Percentiles rank a stretch among this genome's conserved stretches.
Evolutionary conservation across 2,888 invertebrate species (phyloP).

Genomic region (Thalpophila matura): DNA sequence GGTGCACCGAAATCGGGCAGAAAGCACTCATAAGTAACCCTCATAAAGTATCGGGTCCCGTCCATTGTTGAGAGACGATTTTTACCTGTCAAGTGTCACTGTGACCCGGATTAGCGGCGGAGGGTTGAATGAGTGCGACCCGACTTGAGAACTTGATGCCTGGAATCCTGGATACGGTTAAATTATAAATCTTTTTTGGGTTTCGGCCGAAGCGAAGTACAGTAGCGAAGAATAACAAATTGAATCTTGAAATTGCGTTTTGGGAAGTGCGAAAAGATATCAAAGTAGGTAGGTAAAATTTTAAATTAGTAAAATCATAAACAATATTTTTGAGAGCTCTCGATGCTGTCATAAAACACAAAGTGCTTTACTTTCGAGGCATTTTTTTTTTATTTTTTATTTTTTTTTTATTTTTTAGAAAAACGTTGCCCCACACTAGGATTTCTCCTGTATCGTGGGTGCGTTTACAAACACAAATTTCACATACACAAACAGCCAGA

Average conservation of each 20-base stretch:
- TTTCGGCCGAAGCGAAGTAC: background rate
- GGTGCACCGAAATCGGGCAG: conserved; percentile 57
- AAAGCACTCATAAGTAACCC: conserved; percentile 71
- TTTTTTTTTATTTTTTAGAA: too few species aligned
- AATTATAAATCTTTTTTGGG: conserved; percentile 44
- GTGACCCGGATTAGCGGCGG: conserved; percentile 69
- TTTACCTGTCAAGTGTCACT: conserved; percentile 74
- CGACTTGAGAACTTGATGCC: conserved; percentile 58
- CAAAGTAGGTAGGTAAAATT: background rate
- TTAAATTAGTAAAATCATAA: background rate
- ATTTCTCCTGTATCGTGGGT: too few species aligned
- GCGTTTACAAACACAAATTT: too few species aligned
- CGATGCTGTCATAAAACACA: background rate
- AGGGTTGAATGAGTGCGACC: conserved; percentile 63
- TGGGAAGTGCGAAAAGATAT: conserved; percentile 1
- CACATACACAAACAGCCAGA: too few species aligned
- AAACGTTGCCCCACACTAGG: too few species aligned
- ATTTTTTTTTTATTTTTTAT: too few species aligned
- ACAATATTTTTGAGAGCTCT: background rate
- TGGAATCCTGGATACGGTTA: conserved; percentile 49
- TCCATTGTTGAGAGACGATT: conserved; percentile 70
- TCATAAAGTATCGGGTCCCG: conserved; percentile 68
- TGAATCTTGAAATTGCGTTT: background rate
- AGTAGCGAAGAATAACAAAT: conserved; percentile 23
- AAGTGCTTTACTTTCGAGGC: too few species aligned